Evolutionary conservation across 2,113 vertebrate species (phyloP).

Genomic region (Misgurnus anguillicaudatus): DNA sequence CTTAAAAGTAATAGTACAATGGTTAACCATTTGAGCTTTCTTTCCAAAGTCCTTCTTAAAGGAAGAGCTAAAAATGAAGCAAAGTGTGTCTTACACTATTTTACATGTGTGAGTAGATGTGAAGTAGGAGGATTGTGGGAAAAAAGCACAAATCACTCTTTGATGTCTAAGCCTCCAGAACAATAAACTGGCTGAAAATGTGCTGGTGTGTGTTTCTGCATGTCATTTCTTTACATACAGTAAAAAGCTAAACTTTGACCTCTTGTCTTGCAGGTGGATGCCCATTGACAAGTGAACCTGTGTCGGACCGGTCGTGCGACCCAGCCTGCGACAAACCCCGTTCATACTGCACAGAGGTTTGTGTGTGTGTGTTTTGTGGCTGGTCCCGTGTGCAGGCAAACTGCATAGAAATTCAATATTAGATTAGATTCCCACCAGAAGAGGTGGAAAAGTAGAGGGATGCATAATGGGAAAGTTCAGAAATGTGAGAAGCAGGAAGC

Average conservation of each 20-base stretch:
- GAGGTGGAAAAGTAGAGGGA: not conserved
- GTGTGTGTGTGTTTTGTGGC: constrained; percentile 54
- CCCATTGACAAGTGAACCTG: constrained; percentile 78
- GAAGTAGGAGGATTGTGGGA: too few species aligned
- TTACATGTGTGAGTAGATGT: too few species aligned
- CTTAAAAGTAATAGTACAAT: too few species aligned
- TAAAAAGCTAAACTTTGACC: constrained; percentile 6
- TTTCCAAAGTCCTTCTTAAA: too few species aligned
- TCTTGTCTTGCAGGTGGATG: constrained; percentile 86
- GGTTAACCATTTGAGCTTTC: too few species aligned
- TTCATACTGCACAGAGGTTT: constrained; percentile 91
- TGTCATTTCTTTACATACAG: too few species aligned
- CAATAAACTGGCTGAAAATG: too few species aligned
- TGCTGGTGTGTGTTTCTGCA: too few species aligned
- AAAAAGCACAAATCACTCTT: too few species aligned
- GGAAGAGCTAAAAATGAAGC: too few species aligned
- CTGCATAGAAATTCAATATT: constrained; percentile 20
- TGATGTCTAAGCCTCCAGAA: too few species aligned
- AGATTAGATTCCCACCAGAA: constrained; percentile 4
- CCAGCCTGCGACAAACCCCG: constrained; percentile 88
- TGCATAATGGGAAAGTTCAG: not conserved
- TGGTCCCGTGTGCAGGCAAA: not conserved
- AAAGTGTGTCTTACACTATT: too few species aligned
- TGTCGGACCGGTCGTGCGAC: constrained; percentile 90
- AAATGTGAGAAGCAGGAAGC: constrained; percentile 1